Evolutionary conservation across 2,113 vertebrate genomes (phyloP).

Genomic region (Gracilinanus agilis): DNA sequence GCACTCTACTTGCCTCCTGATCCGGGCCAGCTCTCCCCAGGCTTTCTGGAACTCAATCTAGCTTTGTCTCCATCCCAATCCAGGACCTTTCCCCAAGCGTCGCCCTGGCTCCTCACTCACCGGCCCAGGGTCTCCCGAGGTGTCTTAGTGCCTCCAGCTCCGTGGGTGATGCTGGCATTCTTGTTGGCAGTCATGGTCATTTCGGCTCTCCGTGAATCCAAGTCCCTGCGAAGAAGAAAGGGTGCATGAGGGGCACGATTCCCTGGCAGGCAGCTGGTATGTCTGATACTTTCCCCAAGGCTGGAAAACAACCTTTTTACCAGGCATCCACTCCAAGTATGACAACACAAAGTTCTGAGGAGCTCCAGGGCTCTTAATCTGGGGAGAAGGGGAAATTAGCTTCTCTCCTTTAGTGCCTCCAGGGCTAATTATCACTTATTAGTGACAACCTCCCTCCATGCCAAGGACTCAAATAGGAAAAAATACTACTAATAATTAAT

Average conservation of each 20-base stretch:
- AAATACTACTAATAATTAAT: not conserved
- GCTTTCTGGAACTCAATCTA: not conserved
- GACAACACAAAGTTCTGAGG: slow-evolving; percentile 39
- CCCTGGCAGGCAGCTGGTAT: slow-evolving; percentile 45
- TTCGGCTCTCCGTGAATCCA: slow-evolving; percentile 86
- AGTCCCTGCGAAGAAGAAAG: slow-evolving; percentile 87
- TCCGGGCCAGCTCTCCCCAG: not conserved
- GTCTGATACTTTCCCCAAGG: slow-evolving; percentile 59
- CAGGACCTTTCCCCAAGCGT: not conserved
- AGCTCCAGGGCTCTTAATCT: not conserved
- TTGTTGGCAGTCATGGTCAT: slow-evolving; percentile 99
- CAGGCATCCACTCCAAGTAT: slow-evolving; percentile 48
- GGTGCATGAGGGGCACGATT: slow-evolving; percentile 63
- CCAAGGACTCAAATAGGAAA: not conserved
- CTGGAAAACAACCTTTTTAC: slow-evolving; percentile 54
- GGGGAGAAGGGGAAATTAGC: not conserved
- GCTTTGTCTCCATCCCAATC: slow-evolving; percentile 4
- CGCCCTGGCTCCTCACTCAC: slow-evolving; percentile 83
- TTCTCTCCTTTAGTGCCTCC: not conserved
- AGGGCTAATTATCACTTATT: not conserved
- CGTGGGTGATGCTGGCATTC: slow-evolving; percentile 91
- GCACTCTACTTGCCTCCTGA: not conserved
- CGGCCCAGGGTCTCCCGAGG: slow-evolving; percentile 91
- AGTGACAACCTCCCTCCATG: not conserved
- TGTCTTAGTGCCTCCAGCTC: slow-evolving; percentile 92